A percentile compares a stretch with the other conserved stretches of the same genome.
Conservation (phyloP, 1,140 invertebrate species). For the Glomeris maerens region DNA sequence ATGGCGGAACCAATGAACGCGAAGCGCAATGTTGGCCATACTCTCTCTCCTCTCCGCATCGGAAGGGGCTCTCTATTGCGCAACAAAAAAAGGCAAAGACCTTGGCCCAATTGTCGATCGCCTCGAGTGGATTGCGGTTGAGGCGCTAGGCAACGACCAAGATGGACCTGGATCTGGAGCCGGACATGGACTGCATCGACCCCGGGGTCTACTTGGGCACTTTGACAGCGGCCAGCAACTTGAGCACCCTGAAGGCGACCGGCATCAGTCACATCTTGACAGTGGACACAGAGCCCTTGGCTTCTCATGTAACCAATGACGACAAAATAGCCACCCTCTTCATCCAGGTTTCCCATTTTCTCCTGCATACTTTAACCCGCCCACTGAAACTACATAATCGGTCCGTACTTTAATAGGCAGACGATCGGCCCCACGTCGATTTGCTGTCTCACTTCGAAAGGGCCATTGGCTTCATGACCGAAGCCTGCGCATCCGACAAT, state of each 20-base stretch:
- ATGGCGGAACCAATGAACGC: too few species aligned
- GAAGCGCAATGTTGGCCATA: too few species aligned
- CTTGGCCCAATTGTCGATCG: too few species aligned
- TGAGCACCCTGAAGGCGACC: conserved; percentile 45
- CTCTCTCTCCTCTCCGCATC: too few species aligned
- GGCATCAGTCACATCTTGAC: conserved; percentile 62
- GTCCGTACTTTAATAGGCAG: background rate
- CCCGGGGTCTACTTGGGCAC: conserved; percentile 39
- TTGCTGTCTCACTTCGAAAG: conserved; percentile 59
- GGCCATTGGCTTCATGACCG: conserved; percentile 53
- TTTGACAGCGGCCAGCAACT: conserved; percentile 56
- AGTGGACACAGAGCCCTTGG: conserved; percentile 63
- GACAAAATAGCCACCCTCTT: conserved; percentile 52
- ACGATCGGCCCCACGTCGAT: conserved; percentile 63
- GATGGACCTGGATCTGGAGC: background rate
- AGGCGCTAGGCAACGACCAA: too few species aligned
- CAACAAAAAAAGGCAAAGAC: too few species aligned
- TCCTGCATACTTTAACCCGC: too few species aligned
- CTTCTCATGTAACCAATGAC: conserved; percentile 52
- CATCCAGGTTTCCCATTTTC: conserved; percentile 44
- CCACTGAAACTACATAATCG: background rate
- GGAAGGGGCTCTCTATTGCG: too few species aligned
- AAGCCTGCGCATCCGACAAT: conserved; percentile 38
- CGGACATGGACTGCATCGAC: background rate
- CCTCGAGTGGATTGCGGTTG: too few species aligned